Conservation (phyloP, 2,888 invertebrate genomes). For the Nemurella pictetii region DNA sequence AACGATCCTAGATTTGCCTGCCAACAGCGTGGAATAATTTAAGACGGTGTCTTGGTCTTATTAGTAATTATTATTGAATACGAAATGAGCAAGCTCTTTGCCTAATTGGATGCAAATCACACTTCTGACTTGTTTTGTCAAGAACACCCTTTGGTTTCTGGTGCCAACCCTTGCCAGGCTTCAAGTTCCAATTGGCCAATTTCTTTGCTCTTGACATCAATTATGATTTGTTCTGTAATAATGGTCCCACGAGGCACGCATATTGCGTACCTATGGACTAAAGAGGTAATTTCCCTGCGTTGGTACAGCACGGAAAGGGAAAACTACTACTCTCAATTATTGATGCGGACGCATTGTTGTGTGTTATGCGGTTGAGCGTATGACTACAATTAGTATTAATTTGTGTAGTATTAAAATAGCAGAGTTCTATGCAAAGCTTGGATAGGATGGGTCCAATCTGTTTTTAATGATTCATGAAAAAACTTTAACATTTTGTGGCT, state of each 20-base stretch:
- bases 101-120: slow-evolving; percentile 41
- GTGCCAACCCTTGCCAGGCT: not conserved
- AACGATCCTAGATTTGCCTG: slow-evolving; percentile 7
- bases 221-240: not conserved
- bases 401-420: no score
- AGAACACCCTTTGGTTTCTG: not conserved
- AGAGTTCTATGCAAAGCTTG: no score
- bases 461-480: not conserved
- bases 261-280: no score
- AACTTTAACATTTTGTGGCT: not conserved
- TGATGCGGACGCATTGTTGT: no score
- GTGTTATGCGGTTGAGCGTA: no score
- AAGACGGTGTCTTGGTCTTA: slow-evolving; percentile 6
- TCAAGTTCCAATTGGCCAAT: not conserved
- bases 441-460: not conserved
- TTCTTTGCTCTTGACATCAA: not conserved
- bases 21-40: slow-evolving; percentile 4
- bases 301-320: no score
- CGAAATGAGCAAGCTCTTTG: slow-evolving; percentile 14
- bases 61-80: slow-evolving; percentile 26
- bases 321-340: no score
- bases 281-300: no score
- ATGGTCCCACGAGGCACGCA: no score
- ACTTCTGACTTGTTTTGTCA: slow-evolving; percentile 24
- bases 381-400: no score